Percentiles rank a stretch among this genome's conserved stretches.
Conservation (phyloP, 2,797 vertebrate genomes). For the Buphagus erythrorhynchus region DNA sequence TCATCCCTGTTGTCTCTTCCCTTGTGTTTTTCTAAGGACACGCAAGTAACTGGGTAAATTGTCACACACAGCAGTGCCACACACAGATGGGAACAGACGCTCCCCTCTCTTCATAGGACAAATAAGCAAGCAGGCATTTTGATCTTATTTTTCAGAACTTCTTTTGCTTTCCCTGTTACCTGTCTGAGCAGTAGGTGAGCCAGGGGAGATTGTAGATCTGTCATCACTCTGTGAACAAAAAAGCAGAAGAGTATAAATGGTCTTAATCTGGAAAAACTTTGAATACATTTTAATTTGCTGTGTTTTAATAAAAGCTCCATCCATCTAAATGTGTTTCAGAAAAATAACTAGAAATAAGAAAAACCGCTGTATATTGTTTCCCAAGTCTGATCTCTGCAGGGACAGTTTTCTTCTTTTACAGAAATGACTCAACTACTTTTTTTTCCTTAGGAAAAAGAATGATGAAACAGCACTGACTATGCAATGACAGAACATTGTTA, state of each 20-base stretch:
- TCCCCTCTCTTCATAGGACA: background rate
- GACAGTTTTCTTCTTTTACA: background rate
- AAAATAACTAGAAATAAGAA: background rate
- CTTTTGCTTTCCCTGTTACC: conserved; percentile 75
- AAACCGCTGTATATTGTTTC: background rate
- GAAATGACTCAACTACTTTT: background rate
- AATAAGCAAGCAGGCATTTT: background rate
- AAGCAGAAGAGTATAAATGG: background rate
- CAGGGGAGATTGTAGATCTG: conserved; percentile 80
- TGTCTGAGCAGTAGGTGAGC: conserved; percentile 77
- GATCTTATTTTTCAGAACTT: background rate
- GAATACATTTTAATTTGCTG: background rate
- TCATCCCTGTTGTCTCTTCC: background rate
- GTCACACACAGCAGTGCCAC: background rate
- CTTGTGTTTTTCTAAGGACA: background rate
- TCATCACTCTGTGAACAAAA: conserved; percentile 85
- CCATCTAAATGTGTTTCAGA: background rate
- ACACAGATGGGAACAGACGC: background rate
- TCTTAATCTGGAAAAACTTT: background rate
- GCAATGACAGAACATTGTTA: background rate
- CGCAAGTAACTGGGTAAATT: background rate
- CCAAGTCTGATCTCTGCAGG: background rate
- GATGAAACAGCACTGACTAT: background rate
- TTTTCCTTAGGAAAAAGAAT: background rate
- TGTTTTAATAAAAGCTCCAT: background rate